Evolutionary conservation across 1,140 invertebrate genomes (phyloP).

Genomic region (Arctopsyche grandis): DNA sequence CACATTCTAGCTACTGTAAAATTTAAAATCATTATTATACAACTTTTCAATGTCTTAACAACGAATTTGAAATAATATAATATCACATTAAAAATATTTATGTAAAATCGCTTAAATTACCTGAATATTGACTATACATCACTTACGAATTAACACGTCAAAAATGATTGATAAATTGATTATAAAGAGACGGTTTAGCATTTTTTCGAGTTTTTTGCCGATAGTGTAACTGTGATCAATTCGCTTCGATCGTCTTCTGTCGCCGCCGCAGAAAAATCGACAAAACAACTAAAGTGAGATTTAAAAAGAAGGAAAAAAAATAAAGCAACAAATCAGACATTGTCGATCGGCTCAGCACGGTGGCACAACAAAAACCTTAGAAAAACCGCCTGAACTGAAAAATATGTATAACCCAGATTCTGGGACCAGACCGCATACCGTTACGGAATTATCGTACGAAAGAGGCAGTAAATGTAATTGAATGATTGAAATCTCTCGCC

Average conservation of each 20-base stretch:
- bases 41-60: no score
- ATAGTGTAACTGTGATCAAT: no score
- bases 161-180: no score
- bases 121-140: no score
- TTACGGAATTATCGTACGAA: conserved; percentile 49
- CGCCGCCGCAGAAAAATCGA: conserved; percentile 4
- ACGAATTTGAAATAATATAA: no score
- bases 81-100: no score
- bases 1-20: no score
- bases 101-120: no score
- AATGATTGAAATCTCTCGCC: conserved; percentile 34
- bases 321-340: neutral
- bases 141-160: no score
- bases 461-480: conserved; percentile 43
- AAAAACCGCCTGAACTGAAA: conserved; percentile 21
- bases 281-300: neutral
- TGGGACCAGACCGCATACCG: conserved; percentile 47
- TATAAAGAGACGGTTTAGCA: no score
- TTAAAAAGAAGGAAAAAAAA: neutral
- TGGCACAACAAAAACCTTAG: conserved; percentile 15
- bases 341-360: neutral
- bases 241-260: neutral
- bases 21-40: no score
- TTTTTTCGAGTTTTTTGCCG: no score
- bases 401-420: conserved; percentile 40